phyloP scores from a whole-genome alignment of 2,888 invertebrate genomes.

The Pseudoips prasinana region DNA sequence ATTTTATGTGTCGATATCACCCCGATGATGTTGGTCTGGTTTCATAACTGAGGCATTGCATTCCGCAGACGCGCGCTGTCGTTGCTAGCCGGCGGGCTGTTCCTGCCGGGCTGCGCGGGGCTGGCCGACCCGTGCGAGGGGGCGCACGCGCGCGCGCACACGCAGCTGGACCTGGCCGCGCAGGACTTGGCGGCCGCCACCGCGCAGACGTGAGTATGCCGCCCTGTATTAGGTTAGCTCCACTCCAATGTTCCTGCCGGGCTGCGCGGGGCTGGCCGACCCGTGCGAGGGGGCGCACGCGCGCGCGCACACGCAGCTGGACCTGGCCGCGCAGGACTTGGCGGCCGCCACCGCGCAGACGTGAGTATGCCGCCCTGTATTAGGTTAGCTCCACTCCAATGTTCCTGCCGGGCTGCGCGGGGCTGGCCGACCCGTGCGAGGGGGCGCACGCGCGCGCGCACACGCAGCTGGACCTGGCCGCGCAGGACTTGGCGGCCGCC shows the following conservation, averaged over 20 bases:
- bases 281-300: slow-evolving; percentile 96
- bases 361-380: slow-evolving; percentile 50
- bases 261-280: slow-evolving; percentile 95
- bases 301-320: slow-evolving; percentile 94
- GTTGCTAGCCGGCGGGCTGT: slow-evolving; percentile 95
- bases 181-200: slow-evolving; percentile 97
- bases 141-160: slow-evolving; percentile 93
- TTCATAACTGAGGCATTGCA: no score
- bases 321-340: slow-evolving; percentile 94
- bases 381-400: no score
- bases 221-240: no score
- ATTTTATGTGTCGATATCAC: no score
- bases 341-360: slow-evolving; percentile 98
- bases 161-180: slow-evolving; percentile 93
- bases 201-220: slow-evolving; percentile 88
- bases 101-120: slow-evolving; percentile 96
- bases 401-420: no score
- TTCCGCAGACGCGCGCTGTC: slow-evolving; percentile 93
- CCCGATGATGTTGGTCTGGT: no score
- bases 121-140: slow-evolving; percentile 97
- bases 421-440: no score
- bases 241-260: no score
- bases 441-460: no score
- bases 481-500: no score
- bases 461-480: no score